Evolutionary conservation across 2,797 vertebrate genomes (phyloP).

Genomic region (Hybognathus amarus): DNA sequence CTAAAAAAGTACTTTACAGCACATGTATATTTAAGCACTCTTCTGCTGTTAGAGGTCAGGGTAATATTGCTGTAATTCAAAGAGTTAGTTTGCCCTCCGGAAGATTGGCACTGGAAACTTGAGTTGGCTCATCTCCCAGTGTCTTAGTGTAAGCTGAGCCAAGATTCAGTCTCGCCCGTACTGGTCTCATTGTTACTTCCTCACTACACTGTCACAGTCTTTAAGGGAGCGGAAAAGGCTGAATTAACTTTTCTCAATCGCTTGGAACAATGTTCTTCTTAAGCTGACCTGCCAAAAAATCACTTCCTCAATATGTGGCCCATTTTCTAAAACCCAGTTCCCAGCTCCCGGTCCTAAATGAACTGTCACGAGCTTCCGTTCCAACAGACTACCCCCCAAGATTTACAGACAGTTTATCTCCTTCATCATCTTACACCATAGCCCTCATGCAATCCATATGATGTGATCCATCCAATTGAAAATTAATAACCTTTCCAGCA

Average conservation of each 20-base stretch:
- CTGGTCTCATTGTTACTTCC: conserved; percentile 75
- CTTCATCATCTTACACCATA: conserved; percentile 30
- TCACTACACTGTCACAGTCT: conserved; percentile 72
- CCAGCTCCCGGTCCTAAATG: conserved; percentile 61
- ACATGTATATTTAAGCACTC: conserved; percentile 27
- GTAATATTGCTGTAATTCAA: conserved; percentile 31
- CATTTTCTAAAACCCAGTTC: conserved; percentile 52
- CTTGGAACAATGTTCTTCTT: conserved; percentile 74
- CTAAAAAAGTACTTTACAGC: neutral
- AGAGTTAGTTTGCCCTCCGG: conserved; percentile 16
- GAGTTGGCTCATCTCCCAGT: conserved; percentile 76
- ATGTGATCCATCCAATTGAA: conserved; percentile 33
- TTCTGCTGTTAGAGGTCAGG: conserved; percentile 11
- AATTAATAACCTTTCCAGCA: conserved; percentile 30
- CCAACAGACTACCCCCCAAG: conserved; percentile 57
- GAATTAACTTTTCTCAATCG: conserved; percentile 68
- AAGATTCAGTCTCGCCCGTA: conserved; percentile 71
- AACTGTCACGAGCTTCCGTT: conserved; percentile 64
- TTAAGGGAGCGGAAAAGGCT: conserved; percentile 68
- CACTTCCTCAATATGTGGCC: conserved; percentile 70
- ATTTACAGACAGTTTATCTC: conserved; percentile 24
- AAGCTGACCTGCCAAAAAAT: conserved; percentile 66
- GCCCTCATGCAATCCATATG: conserved; percentile 16
- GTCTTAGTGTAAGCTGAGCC: conserved; percentile 65
- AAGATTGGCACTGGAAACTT: conserved; percentile 64